phyloP scores from a whole-genome alignment of 1,140 invertebrate genomes.

The Augochlora pura region DNA sequence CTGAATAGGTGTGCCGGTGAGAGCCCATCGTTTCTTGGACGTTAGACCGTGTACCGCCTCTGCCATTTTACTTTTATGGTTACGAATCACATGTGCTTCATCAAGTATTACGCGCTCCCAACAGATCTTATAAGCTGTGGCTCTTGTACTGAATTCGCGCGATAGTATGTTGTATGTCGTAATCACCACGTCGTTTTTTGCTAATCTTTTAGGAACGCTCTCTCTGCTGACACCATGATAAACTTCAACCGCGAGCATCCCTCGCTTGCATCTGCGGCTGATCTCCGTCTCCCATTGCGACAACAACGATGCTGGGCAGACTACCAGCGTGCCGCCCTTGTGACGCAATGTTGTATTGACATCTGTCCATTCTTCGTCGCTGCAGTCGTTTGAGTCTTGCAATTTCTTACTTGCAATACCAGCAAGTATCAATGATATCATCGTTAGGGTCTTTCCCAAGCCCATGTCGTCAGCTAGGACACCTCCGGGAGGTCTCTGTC shows the following conservation, averaged over 20 bases:
- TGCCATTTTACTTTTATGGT: slow-evolving; percentile 89
- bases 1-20: slow-evolving; percentile 97
- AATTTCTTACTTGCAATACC: slow-evolving; percentile 79
- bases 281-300: slow-evolving; percentile 94
- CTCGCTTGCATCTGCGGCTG: slow-evolving; percentile 82
- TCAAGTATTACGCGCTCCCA: slow-evolving; percentile 95
- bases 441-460: slow-evolving; percentile 94
- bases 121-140: slow-evolving; percentile 76
- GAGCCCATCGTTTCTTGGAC: slow-evolving; percentile 87
- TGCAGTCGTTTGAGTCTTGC: slow-evolving; percentile 56
- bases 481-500: slow-evolving; percentile 90
- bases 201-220: slow-evolving; percentile 82
- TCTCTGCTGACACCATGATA: slow-evolving; percentile 92
- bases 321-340: slow-evolving; percentile 89
- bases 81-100: slow-evolving; percentile 95
- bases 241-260: slow-evolving; percentile 84
- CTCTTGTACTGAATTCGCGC: slow-evolving; percentile 79
- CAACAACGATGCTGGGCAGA: slow-evolving; percentile 92
- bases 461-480: slow-evolving; percentile 97
- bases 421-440: slow-evolving; percentile 87
- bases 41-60: slow-evolving; percentile 85
- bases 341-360: slow-evolving; percentile 68
- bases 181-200: slow-evolving; percentile 86
- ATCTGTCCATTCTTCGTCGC: slow-evolving; percentile 60
- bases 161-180: slow-evolving; percentile 88